Percentiles rank a stretch among this genome's conserved stretches.
Conservation (phyloP, 37 sponge, comb jelly and placozoan species). For the Aplysina aerophoba region DNA sequence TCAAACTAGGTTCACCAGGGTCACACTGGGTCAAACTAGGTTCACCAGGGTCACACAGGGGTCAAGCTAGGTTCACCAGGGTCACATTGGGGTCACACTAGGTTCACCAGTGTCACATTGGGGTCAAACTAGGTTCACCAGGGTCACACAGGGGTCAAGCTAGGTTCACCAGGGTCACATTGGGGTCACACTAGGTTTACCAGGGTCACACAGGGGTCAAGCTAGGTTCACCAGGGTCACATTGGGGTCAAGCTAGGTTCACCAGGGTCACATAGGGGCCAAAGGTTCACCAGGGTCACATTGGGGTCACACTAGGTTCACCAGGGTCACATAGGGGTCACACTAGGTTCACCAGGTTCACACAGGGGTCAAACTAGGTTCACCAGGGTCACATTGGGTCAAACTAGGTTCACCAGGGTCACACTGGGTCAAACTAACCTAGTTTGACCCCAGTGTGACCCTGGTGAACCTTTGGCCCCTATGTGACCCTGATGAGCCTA, state of each 20-base stretch:
- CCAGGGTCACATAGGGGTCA: too few species aligned
- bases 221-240: background rate
- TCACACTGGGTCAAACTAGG: background rate
- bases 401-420: too few species aligned
- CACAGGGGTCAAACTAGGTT: background rate
- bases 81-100: background rate
- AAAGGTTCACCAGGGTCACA: background rate
- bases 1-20: background rate
- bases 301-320: background rate
- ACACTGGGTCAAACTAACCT: background rate
- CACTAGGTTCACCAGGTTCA: background rate
- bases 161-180: background rate
- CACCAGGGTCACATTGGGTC: background rate
- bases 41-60: too few species aligned
- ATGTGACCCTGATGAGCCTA: background rate
- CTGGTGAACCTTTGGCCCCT: background rate
- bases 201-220: background rate
- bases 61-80: background rate
- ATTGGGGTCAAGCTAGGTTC: background rate
- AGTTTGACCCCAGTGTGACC: slow-evolving; percentile 14
- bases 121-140: too few species aligned
- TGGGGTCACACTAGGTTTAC: too few species aligned
- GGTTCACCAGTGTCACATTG: too few species aligned
- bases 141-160: background rate
- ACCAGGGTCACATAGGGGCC: too few species aligned